phyloP scores from a whole-genome alignment of 2,888 invertebrate species.

The Metopia argyrocephala region DNA sequence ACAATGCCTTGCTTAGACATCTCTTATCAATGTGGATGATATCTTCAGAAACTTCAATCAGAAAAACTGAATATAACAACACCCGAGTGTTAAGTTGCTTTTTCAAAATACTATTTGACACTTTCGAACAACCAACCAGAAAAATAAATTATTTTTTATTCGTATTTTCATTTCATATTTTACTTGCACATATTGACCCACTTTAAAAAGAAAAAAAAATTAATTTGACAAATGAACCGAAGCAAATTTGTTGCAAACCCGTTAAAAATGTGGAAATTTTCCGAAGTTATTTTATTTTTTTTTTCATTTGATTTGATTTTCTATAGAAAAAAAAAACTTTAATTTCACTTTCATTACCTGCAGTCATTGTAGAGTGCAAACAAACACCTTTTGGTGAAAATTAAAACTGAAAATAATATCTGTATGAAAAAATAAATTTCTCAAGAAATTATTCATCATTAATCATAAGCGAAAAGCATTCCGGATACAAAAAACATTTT shows the following conservation, averaged over 20 bases:
- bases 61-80: no score
- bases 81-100: no score
- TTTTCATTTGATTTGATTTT: neutral
- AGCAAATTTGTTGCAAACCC: neutral
- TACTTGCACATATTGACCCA: neutral
- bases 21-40: no score
- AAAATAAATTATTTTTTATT: no score
- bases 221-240: neutral
- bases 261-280: neutral
- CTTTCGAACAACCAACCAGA: no score
- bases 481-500: slow-evolving; percentile 49
- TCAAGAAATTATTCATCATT: slow-evolving; percentile 46
- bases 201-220: neutral
- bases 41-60: no score
- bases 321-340: neutral
- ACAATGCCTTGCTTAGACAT: no score
- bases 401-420: neutral
- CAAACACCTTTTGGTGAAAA: neutral
- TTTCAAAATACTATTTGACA: no score
- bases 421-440: neutral
- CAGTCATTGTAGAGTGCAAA: neutral
- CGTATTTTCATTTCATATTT: no score
- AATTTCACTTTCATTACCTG: slow-evolving; percentile 23
- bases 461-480: slow-evolving; percentile 47
- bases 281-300: neutral